These are phyloP conservation scores for Trematomus loennbergii DNA, from an alignment of 2,113 vertebrate species.

Conservation along the genomic window DNA sequence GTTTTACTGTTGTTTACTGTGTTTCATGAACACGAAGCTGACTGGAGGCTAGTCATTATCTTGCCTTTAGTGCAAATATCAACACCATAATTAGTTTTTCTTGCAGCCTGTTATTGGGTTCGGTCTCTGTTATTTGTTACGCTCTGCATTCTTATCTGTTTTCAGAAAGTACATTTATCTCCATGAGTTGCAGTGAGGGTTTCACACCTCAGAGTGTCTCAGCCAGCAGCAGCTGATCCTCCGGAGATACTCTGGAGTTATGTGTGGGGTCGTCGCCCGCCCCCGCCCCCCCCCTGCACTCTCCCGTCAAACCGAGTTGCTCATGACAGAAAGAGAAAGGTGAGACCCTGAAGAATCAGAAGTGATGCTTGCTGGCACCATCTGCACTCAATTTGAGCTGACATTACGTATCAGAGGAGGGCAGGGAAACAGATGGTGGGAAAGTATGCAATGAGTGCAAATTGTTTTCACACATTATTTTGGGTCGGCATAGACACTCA, in stretches of 20 bases:
- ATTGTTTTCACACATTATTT: constrained; percentile 74
- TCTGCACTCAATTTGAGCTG: constrained; percentile 65
- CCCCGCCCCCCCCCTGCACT: not conserved
- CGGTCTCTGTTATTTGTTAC: constrained; percentile 2
- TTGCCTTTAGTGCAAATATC: constrained; percentile 30
- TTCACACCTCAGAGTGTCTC: constrained; percentile 37
- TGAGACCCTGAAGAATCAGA: constrained; percentile 34
- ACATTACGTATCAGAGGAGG: constrained; percentile 46
- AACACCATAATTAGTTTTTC: constrained; percentile 8
- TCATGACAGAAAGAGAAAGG: constrained; percentile 39
- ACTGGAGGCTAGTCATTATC: constrained; percentile 5
- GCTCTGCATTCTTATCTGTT: not conserved
- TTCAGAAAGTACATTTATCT: not conserved
- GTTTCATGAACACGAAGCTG: not conserved
- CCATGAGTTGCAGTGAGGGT: constrained; percentile 3
- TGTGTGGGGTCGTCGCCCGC: constrained; percentile 22
- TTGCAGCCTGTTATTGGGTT: not conserved
- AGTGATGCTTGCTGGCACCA: constrained; percentile 51
- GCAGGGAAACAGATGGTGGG: constrained; percentile 59
- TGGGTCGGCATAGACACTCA: constrained; percentile 33
- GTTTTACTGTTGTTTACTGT: not conserved
- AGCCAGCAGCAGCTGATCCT: constrained; percentile 22
- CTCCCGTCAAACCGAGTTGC: not conserved
- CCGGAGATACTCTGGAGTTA: constrained; percentile 18
- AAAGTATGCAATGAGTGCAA: constrained; percentile 57